Percentiles rank a stretch among this genome's conserved stretches.
These are phyloP conservation scores for Plutella xylostella DNA, from an alignment of 2,888 invertebrate species.

Conservation along the genomic window DNA sequence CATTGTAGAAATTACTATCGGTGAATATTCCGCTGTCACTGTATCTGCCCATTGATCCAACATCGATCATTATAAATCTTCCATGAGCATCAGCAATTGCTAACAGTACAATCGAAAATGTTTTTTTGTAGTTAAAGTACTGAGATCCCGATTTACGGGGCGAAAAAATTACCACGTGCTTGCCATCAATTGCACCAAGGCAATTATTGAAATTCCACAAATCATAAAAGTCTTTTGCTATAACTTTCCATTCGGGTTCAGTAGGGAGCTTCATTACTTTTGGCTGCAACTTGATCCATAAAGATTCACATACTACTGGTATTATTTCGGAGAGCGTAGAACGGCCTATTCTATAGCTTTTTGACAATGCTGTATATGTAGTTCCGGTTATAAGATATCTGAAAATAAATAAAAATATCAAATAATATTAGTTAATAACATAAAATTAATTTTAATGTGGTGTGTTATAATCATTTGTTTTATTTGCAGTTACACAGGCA, in stretches of 20 bases:
- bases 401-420: too few species aligned
- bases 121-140: conserved; percentile 1
- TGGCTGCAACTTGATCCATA: conserved; percentile 10
- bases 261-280: conserved; percentile 5
- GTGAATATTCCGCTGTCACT: conserved; percentile 17
- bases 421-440: background rate
- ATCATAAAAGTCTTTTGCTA: conserved; percentile 3
- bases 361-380: too few species aligned
- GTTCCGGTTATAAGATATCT: too few species aligned
- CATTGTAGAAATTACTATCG: conserved; percentile 7
- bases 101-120: conserved; percentile 16
- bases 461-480: conserved; percentile 7
- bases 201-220: conserved; percentile 5
- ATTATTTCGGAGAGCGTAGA: too few species aligned
- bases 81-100: conserved; percentile 16
- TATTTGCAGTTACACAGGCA: conserved; percentile 15
- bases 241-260: background rate
- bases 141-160: conserved; percentile 4
- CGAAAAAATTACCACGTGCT: background rate
- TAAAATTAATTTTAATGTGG: background rate
- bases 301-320: too few species aligned
- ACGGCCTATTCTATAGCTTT: too few species aligned
- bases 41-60: conserved; percentile 16
- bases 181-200: conserved; percentile 2
- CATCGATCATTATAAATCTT: conserved; percentile 16